Percentiles rank a stretch among this genome's conserved stretches.
Conservation (phyloP, 2,113 vertebrate genomes). For the Rhea americana region DNA sequence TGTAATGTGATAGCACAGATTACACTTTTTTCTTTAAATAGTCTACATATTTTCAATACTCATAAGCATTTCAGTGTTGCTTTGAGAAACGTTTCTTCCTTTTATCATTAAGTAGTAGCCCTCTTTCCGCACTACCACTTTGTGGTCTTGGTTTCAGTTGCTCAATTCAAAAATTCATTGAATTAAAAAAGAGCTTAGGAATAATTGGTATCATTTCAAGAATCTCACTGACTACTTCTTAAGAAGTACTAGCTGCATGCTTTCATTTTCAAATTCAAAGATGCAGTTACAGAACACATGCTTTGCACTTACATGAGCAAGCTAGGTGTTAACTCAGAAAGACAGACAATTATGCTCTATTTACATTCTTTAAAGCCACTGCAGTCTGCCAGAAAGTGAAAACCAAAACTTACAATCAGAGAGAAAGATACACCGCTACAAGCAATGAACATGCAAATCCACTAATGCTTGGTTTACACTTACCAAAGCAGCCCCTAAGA, state of each 20-base stretch:
- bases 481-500: not conserved
- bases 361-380: not conserved
- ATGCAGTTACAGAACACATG: not conserved
- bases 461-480: not conserved
- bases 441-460: not conserved
- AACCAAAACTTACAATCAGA: not conserved
- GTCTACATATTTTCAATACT: not conserved
- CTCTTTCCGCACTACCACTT: not conserved
- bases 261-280: not conserved
- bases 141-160: not conserved
- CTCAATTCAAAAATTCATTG: not conserved
- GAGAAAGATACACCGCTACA: accelerated
- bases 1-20: slow-evolving; percentile 74
- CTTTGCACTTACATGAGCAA: not conserved
- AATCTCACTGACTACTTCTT: not conserved
- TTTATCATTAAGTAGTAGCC: not conserved
- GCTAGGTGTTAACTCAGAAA: not conserved
- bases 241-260: not conserved
- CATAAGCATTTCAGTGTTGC: not conserved
- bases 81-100: not conserved
- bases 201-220: not conserved
- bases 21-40: slow-evolving; percentile 43
- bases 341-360: not conserved
- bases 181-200: not conserved
- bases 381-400: not conserved